Conservation (phyloP, 2,888 invertebrate genomes). For the Eueremaeus valkanovi region DNA sequence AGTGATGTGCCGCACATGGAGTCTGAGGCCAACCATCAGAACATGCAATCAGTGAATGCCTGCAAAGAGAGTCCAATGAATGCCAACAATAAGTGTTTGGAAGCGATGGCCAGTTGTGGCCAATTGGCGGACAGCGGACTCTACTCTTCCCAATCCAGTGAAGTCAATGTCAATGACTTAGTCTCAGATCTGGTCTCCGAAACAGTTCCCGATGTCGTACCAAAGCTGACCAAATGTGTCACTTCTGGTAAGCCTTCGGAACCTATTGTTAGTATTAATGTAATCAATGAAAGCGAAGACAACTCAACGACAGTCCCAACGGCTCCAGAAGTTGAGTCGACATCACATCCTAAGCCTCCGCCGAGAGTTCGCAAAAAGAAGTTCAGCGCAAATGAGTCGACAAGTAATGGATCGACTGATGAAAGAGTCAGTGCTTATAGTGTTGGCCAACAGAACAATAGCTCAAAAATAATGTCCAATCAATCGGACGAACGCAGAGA, state of each 20-base stretch:
- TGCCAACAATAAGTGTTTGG: neutral
- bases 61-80: too few relatives aligned
- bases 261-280: neutral
- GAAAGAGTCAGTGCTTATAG: neutral
- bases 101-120: neutral
- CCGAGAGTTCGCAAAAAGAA: slow-evolving; percentile 32
- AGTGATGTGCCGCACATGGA: neutral
- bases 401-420: neutral
- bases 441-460: neutral
- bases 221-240: neutral
- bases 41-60: neutral
- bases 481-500: neutral
- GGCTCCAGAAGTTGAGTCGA: neutral
- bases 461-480: neutral
- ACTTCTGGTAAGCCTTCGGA: neutral
- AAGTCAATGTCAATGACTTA: slow-evolving; percentile 21
- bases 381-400: neutral
- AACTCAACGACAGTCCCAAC: neutral
- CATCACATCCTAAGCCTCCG: slow-evolving; percentile 30
- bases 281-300: neutral
- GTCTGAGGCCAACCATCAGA: neutral
- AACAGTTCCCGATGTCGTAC: slow-evolving; percentile 23
- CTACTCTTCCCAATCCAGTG: slow-evolving; percentile 38
- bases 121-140: slow-evolving; percentile 39
- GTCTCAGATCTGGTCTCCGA: slow-evolving; percentile 19